Conservation (phyloP, 2,113 vertebrate genomes). For the Colinus virginianus region DNA sequence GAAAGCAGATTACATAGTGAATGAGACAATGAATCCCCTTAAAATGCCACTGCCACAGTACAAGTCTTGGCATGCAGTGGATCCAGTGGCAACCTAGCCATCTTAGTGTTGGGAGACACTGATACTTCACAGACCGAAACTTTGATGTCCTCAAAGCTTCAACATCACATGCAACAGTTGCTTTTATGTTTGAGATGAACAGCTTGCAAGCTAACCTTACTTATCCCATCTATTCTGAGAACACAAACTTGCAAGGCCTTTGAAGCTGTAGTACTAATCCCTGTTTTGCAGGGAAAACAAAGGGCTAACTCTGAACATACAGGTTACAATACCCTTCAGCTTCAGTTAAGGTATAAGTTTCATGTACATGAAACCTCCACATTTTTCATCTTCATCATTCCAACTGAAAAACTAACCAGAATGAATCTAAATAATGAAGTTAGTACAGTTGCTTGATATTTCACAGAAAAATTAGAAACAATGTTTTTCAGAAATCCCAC, state of each 20-base stretch:
- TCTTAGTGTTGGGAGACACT: neutral
- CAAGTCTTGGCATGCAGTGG: neutral
- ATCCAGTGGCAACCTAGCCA: fast-evolving
- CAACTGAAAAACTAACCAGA: neutral
- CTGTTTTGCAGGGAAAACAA: neutral
- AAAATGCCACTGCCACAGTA: neutral
- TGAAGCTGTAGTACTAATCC: neutral
- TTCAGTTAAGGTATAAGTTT: neutral
- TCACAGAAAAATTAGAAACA: neutral
- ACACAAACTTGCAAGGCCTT: neutral
- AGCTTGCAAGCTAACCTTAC: neutral
- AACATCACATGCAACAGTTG: neutral
- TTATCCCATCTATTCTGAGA: neutral
- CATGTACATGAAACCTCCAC: neutral
- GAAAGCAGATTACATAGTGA: neutral
- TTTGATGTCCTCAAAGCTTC: neutral
- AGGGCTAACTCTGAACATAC: neutral
- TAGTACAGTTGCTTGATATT: neutral
- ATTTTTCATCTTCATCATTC: neutral
- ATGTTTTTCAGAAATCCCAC: neutral
- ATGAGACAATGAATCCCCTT: neutral
- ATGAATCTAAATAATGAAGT: neutral
- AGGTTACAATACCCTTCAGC: neutral
- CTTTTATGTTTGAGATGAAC: neutral
- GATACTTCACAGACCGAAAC: neutral